Evolutionary conservation across 2,888 invertebrate genomes (phyloP).

Genomic region (Ennomos erosarius): DNA sequence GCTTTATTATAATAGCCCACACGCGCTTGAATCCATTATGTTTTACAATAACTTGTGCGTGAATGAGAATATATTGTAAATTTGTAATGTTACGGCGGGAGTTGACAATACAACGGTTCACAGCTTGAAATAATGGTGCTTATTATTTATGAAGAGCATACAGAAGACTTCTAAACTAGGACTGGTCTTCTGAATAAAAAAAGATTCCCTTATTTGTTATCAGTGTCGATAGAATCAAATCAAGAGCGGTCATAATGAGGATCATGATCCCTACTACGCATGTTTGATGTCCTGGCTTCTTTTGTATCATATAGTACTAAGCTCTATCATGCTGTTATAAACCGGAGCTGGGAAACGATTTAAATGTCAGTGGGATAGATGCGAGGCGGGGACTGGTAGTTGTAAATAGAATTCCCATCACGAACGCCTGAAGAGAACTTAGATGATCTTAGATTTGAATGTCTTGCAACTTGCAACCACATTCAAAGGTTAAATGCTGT

Average conservation of each 20-base stretch:
- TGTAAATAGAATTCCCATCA: slow-evolving; percentile 23
- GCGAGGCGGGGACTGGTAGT: not conserved
- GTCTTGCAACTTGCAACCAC: slow-evolving; percentile 13
- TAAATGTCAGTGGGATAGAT: not conserved
- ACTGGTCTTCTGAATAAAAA: too few species aligned
- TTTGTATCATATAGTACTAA: too few species aligned
- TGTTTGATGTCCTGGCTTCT: too few species aligned
- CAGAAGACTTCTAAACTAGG: too few species aligned
- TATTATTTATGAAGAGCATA: not conserved
- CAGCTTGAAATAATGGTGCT: slow-evolving; percentile 20
- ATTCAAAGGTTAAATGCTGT: slow-evolving; percentile 20
- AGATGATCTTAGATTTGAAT: slow-evolving; percentile 25
- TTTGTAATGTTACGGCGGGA: slow-evolving; percentile 30
- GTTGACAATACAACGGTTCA: slow-evolving; percentile 22
- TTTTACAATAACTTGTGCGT: slow-evolving; percentile 52
- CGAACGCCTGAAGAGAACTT: slow-evolving; percentile 16
- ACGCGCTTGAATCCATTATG: slow-evolving; percentile 63
- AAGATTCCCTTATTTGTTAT: too few species aligned
- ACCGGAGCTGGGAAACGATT: too few species aligned
- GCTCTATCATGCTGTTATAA: too few species aligned
- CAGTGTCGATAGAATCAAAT: too few species aligned
- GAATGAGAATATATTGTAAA: slow-evolving; percentile 48
- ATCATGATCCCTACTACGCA: too few species aligned
- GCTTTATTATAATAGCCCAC: slow-evolving; percentile 71
- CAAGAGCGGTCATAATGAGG: too few species aligned